Evolutionary conservation across 1,140 invertebrate genomes (phyloP).

Genomic region (Drosophila aff.): DNA sequence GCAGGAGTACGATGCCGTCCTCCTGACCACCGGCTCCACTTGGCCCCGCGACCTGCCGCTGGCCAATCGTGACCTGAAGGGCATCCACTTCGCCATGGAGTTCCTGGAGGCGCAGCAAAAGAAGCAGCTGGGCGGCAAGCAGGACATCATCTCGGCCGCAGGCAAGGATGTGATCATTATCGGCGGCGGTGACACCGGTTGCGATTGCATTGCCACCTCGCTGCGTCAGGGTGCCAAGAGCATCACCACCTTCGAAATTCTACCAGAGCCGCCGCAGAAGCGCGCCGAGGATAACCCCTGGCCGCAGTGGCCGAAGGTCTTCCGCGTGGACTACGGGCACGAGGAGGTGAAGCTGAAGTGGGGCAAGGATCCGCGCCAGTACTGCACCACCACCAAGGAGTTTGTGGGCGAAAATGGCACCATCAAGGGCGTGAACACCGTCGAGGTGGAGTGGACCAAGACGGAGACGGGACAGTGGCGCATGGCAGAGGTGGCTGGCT

Average conservation of each 20-base stretch:
- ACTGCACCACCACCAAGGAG: slow-evolving; percentile 97
- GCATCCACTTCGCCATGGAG: slow-evolving; percentile 99
- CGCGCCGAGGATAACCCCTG: slow-evolving; percentile 96
- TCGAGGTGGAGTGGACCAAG: slow-evolving; percentile 96
- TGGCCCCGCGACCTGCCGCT: slow-evolving; percentile 97
- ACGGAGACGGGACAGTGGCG: slow-evolving; percentile 97
- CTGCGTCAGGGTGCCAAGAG: slow-evolving; percentile 98
- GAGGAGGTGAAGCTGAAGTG: slow-evolving; percentile 97
- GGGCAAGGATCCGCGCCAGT: slow-evolving; percentile 97
- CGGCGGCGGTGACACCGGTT: slow-evolving; percentile 99
- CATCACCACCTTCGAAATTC: slow-evolving; percentile 98
- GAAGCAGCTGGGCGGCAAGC: slow-evolving; percentile 92
- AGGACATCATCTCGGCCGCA: slow-evolving; percentile 90
- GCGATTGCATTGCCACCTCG: slow-evolving; percentile 99
- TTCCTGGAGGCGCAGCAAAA: slow-evolving; percentile 99
- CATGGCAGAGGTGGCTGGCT: slow-evolving; percentile 94
- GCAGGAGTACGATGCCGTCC: slow-evolving; percentile 92
- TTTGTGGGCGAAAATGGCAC: slow-evolving; percentile 96
- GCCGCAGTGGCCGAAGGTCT: slow-evolving; percentile 98
- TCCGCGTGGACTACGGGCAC: slow-evolving; percentile 99
- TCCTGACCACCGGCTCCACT: slow-evolving; percentile 97
- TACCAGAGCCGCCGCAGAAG: slow-evolving; percentile 94
- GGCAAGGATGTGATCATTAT: slow-evolving; percentile 98
- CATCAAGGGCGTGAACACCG: slow-evolving; percentile 95
- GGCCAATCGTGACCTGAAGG: slow-evolving; percentile 91